Percentiles rank a stretch among this genome's conserved stretches.
phyloP scores from a whole-genome alignment of 2,113 vertebrate genomes.

The Thamnaconus septentrionalis region DNA sequence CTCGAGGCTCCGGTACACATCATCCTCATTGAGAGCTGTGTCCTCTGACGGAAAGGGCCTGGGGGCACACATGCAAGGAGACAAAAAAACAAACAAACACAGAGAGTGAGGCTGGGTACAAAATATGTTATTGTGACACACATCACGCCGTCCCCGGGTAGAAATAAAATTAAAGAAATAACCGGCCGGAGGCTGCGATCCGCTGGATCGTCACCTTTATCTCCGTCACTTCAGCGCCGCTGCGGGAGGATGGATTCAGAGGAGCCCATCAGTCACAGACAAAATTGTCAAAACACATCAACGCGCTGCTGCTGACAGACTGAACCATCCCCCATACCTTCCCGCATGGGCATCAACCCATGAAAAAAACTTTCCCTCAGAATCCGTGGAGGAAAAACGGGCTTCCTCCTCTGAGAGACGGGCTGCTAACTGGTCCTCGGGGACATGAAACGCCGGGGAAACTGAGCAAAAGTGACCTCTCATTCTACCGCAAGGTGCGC shows the following conservation, averaged over 20 bases:
- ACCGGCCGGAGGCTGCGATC: slow-evolving; percentile 29
- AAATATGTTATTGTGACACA: slow-evolving; percentile 25
- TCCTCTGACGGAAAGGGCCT: slow-evolving; percentile 97
- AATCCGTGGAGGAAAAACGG: too few relatives aligned
- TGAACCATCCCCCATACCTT: too few relatives aligned
- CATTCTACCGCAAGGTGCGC: too few relatives aligned
- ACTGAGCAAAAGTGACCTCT: too few relatives aligned
- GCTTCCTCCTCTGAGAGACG: too few relatives aligned
- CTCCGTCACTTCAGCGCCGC: slow-evolving; percentile 54
- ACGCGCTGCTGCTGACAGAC: slow-evolving; percentile 32
- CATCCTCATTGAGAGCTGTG: slow-evolving; percentile 90
- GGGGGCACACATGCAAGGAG: slow-evolving; percentile 13
- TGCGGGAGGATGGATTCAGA: slow-evolving; percentile 46
- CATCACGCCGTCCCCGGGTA: slow-evolving; percentile 21
- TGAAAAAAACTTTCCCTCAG: background rate
- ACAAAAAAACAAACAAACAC: slow-evolving; percentile 40
- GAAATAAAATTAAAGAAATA: slow-evolving; percentile 18
- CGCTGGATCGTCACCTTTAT: slow-evolving; percentile 48
- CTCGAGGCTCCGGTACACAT: slow-evolving; percentile 95
- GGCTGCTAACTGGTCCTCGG: too few relatives aligned
- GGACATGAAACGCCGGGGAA: too few relatives aligned
- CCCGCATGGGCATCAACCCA: too few relatives aligned
- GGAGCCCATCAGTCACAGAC: slow-evolving; percentile 54
- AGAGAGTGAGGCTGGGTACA: slow-evolving; percentile 15
- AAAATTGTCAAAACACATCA: slow-evolving; percentile 54